Conservation (phyloP, 2,797 vertebrate genomes). For the Picus viridis region DNA sequence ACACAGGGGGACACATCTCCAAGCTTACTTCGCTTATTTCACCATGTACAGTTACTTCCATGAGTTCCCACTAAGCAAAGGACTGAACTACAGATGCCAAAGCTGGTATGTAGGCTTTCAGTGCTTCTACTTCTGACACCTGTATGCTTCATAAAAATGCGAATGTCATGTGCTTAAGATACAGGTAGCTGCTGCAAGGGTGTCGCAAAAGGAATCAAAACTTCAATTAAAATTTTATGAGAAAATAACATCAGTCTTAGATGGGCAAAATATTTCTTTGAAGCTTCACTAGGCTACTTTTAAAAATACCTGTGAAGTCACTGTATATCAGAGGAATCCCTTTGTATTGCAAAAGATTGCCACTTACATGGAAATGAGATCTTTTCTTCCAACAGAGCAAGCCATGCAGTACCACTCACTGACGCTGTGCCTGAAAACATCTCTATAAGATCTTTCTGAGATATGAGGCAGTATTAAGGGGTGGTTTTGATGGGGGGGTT, state of each 20-base stretch:
- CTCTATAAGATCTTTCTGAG: neutral
- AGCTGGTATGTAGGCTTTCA: neutral
- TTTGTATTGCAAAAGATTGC: conserved; percentile 51
- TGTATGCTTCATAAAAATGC: neutral
- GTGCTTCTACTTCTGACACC: neutral
- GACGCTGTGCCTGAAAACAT: neutral
- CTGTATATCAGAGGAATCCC: conserved; percentile 2
- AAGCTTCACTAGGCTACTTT: neutral
- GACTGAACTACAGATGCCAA: neutral
- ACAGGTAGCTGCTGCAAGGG: neutral
- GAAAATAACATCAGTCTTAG: neutral
- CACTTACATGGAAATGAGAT: conserved; percentile 20
- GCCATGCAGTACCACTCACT: neutral
- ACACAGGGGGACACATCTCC: neutral
- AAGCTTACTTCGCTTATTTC: neutral
- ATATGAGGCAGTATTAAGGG: neutral
- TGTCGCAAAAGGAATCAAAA: neutral
- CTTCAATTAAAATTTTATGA: conserved; percentile 28
- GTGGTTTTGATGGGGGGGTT: neutral
- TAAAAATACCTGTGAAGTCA: neutral
- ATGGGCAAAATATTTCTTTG: conserved; percentile 23
- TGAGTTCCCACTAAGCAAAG: neutral
- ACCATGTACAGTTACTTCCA: neutral
- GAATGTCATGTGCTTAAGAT: neutral
- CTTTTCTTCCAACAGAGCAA: neutral